Base-by-base conservation (phyloP, 2,888 invertebrate species). In the Scaptomyza reducta region DNA sequence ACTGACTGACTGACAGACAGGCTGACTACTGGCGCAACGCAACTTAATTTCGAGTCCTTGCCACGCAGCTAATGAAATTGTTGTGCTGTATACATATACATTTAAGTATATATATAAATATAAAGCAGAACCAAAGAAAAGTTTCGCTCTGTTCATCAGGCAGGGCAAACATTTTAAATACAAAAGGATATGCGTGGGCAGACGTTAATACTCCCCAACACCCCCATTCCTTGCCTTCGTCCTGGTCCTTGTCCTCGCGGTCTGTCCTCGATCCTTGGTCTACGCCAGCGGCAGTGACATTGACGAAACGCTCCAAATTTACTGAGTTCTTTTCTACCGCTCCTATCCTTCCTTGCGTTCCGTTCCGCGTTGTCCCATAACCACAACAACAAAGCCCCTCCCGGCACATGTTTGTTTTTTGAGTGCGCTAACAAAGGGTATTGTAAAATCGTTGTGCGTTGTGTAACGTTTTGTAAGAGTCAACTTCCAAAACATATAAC, bases 181-280 rank as follows among this genome's bases (percentile, higher is more conserved):
- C 84, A 88, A 87, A 87, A 84, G 84, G 87, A 84, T 87, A 87
- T 88, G 88, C 88, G 88, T 87, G 80, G 87, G 88, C 74, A 73
- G 82, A 61, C 45, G 51, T 42, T 62, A 61, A 33, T 13, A 25
- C 35, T 10, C 40, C 16, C 10, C 14, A 14, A 14, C 14, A 9
- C 14, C 38, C 16, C 10, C 33, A 31, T 7, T 10, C 2, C 16
- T 13, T 6, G 22, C 22, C 3, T 11, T 11, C 5, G 7, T 42
- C 13, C n/a, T 6, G 38, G 2, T 38, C 6, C 38, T 35, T 13
- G 35, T 35, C 9, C 9, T 10, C 38, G 29, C 41, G 35, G 56
- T 53, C 18, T 44, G 18, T 27, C 29, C 59, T 59, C 65, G 56
- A 60, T 68, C 60, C 63, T 57, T 64, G 61, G 60, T 61, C 61